Evolutionary conservation across 2,797 vertebrate species (phyloP).

Genomic region (Psittacula echo): DNA sequence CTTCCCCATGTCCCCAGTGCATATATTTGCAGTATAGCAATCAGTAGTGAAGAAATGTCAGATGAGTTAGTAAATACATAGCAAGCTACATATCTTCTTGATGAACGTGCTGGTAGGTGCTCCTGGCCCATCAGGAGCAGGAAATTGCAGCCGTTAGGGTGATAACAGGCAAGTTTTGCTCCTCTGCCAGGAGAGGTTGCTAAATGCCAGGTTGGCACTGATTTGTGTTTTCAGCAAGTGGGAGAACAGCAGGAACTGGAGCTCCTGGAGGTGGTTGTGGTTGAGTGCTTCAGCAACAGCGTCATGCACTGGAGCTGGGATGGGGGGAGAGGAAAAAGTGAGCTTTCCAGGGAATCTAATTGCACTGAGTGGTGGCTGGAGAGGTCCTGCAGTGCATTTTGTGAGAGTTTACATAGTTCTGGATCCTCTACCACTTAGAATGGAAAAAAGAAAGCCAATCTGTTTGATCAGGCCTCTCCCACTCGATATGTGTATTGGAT

Average conservation of each 20-base stretch:
- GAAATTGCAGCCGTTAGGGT: neutral
- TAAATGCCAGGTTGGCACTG: neutral
- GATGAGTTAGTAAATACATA: neutral
- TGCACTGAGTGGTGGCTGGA: neutral
- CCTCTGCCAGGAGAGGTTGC: neutral
- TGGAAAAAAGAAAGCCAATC: conserved; percentile 79
- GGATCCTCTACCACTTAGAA: conserved; percentile 76
- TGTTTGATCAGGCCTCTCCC: conserved; percentile 82
- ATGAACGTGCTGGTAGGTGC: neutral
- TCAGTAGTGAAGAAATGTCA: neutral
- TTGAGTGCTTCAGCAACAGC: neutral
- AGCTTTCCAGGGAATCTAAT: neutral
- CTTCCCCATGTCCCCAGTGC: neutral
- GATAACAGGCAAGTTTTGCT: neutral
- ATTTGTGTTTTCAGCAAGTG: neutral
- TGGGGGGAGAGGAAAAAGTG: fast-evolving
- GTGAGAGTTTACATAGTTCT: conserved; percentile 73
- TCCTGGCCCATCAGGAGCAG: neutral
- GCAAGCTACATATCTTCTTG: neutral
- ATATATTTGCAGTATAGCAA: neutral
- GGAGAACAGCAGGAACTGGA: neutral
- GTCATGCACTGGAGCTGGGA: fast-evolving
- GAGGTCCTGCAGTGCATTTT: conserved; percentile 34
- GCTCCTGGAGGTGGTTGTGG: neutral
- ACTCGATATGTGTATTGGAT: conserved; percentile 76